Conservation (phyloP, 2,113 vertebrate species). For the Halichoeres trimaculatus region DNA sequence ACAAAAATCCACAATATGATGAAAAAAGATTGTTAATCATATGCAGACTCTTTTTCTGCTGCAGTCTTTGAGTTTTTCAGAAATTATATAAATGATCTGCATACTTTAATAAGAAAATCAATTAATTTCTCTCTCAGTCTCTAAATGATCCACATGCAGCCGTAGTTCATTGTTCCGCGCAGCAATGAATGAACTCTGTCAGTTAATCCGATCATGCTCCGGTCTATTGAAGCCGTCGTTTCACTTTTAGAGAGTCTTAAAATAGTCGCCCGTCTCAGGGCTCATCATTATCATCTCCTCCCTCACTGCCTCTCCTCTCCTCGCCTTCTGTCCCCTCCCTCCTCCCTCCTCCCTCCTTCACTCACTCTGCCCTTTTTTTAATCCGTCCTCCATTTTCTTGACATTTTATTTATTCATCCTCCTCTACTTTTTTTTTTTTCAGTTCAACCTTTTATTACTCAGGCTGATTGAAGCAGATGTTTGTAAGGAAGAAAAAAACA, state of each 20-base stretch:
- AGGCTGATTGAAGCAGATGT: constrained; percentile 58
- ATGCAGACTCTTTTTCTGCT: no score
- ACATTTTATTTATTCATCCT: constrained; percentile 37
- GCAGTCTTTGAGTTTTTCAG: no score
- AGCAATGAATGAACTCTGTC: constrained; percentile 1
- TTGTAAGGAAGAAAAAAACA: constrained; percentile 12
- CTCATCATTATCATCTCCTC: constrained; percentile 68
- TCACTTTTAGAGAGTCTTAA: constrained; percentile 65
- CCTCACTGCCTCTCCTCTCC: constrained; percentile 40
- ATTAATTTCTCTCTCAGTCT: not conserved
- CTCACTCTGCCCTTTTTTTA: constrained; percentile 7
- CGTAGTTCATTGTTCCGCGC: constrained; percentile 3
- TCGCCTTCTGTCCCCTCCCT: constrained; percentile 4
- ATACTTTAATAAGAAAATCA: no score
- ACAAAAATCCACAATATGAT: no score
- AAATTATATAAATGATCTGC: no score
- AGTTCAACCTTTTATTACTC: constrained; percentile 40
- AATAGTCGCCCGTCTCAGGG: constrained; percentile 64
- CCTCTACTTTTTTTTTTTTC: constrained; percentile 11
- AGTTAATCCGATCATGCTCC: constrained; percentile 33
- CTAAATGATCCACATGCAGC: not conserved
- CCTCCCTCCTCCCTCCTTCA: not conserved
- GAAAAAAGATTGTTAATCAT: no score
- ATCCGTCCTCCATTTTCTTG: not conserved
- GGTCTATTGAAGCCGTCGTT: constrained; percentile 37